Evolutionary conservation across 2,113 vertebrate species (phyloP).

Genomic region (Chunga burmeisteri): DNA sequence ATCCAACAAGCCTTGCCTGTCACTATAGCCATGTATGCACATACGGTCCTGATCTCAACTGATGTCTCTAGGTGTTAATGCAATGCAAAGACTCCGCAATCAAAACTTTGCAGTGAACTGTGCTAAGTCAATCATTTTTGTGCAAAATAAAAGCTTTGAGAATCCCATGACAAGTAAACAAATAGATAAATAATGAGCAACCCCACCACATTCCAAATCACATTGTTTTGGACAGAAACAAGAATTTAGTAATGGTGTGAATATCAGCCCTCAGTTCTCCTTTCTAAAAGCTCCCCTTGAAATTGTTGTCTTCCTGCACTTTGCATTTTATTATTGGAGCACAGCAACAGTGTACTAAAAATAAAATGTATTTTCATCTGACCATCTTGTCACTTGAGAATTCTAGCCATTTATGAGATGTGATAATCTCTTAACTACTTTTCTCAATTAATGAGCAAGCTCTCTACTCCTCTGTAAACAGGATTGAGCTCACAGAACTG

Average conservation of each 20-base stretch:
- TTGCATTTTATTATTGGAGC: conserved; percentile 43
- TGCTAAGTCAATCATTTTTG: not conserved
- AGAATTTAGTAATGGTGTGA: not conserved
- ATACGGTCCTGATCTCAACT: conserved; percentile 27
- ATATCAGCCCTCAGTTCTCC: not conserved
- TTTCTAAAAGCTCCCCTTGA: conserved; percentile 1
- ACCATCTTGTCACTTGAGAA: conserved; percentile 6
- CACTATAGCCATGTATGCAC: not conserved
- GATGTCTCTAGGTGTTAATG: conserved; percentile 6
- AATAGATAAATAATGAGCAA: conserved; percentile 3
- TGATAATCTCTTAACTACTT: conserved; percentile 39
- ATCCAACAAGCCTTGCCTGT: not conserved
- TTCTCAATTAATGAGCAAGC: conserved; percentile 7
- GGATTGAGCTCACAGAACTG: not conserved
- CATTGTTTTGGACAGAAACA: not conserved
- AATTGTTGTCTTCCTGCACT: conserved; percentile 16
- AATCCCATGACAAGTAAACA: not conserved
- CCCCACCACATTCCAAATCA: not conserved
- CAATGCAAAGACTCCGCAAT: conserved; percentile 5
- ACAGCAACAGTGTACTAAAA: conserved; percentile 48
- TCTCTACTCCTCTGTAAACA: not conserved
- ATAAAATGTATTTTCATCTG: conserved; percentile 29
- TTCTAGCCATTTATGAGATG: not conserved
- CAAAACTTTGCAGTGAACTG: conserved; percentile 7
- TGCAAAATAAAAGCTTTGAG: not conserved